These are phyloP conservation scores for Aptenodytes patagonicus DNA, from an alignment of 2,113 vertebrate genomes.

Conservation along the genomic window DNA sequence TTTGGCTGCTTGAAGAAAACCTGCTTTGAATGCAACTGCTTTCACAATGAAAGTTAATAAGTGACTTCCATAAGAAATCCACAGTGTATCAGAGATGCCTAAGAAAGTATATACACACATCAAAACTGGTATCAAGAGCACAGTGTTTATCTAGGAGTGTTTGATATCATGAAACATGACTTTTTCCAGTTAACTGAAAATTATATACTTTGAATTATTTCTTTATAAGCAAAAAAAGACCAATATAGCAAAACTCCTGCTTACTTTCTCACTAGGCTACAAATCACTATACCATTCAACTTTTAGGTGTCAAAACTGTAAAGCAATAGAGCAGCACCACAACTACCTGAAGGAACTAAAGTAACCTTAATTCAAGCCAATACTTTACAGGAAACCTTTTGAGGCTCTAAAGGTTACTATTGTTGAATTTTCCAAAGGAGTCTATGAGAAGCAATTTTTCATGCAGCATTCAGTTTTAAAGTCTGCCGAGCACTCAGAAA, in stretches of 20 bases:
- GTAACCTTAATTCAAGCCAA: not conserved
- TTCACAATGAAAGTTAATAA: not conserved
- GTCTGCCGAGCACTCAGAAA: not conserved
- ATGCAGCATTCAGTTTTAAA: not conserved
- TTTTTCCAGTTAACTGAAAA: not conserved
- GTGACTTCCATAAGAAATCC: not conserved
- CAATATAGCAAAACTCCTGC: not conserved
- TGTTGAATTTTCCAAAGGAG: not conserved
- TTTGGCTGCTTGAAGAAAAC: not conserved
- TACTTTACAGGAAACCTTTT: not conserved
- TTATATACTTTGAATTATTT: not conserved
- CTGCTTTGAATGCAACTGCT: not conserved
- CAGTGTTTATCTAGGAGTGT: not conserved
- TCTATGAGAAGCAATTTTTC: conserved; percentile 5
- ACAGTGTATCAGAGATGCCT: not conserved
- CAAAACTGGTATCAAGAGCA: not conserved
- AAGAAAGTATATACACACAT: not conserved
- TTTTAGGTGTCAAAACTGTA: not conserved
- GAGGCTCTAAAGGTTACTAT: not conserved
- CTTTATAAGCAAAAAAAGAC: not conserved
- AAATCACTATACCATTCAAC: not conserved
- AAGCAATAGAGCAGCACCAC: not conserved
- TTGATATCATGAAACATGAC: not conserved
- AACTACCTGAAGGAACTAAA: not conserved
- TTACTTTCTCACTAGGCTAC: not conserved